phyloP scores from a whole-genome alignment of 2,113 vertebrate genomes.

The Zosterops pallidus region DNA sequence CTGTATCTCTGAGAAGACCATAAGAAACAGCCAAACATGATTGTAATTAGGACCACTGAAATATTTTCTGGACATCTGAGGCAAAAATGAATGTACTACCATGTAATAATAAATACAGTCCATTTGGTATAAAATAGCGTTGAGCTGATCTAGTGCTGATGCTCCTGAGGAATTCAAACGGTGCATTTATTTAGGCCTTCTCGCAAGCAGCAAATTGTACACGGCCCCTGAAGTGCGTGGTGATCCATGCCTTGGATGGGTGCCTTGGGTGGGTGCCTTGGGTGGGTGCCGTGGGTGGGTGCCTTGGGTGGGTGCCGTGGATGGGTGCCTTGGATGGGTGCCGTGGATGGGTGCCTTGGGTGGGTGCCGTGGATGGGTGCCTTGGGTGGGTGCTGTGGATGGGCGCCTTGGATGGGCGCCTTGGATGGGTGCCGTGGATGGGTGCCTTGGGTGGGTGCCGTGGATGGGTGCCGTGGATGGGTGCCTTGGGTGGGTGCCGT shows the following conservation, averaged over 20 bases:
- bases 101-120: accelerated
- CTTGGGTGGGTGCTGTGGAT: no score
- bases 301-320: not conserved
- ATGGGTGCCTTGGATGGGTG: no score
- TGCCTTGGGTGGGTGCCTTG: not conserved
- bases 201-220: accelerated
- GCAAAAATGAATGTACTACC: not conserved
- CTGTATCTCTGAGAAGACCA: not conserved
- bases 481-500: not conserved
- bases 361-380: no score
- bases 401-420: no score
- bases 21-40: not conserved
- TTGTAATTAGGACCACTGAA: not conserved
- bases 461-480: not conserved
- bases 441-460: no score
- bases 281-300: not conserved
- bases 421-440: not conserved
- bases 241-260: accelerated
- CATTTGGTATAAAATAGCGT: accelerated
- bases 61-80: not conserved
- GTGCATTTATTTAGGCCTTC: not conserved
- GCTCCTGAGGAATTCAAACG: accelerated
- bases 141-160: not conserved
- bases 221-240: accelerated
- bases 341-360: no score